Base-by-base conservation (phyloP, 2,113 vertebrate genomes). In the Nothocercus julius region DNA sequence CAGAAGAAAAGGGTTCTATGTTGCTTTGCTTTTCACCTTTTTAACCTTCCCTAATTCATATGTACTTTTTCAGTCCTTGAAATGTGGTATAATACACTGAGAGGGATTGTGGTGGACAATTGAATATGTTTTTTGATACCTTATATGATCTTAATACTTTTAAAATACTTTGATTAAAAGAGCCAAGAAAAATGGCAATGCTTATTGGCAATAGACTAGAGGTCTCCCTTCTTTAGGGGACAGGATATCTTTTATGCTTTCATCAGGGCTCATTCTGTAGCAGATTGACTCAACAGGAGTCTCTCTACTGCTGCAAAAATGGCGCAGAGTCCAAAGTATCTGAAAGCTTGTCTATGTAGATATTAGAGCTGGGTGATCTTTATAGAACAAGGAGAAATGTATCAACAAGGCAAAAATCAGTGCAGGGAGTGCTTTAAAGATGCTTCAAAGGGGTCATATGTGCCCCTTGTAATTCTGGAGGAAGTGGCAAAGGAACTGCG, bases 391-490 rank as follows among this genome's bases (percentile, higher is more conserved):
- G 13, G 11, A 38, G 1, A 2, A 67, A 42, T 4, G 9, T n/a
- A 38, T 42, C 30, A 27, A 42, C 1, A 51, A 8, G 3, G 2
- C 0, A 0, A 53, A 73, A 82, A 58, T 2, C 1, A 1, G 28
- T 17, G 25, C 18, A 22, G 62, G 14, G 10, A 10, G 61, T 27
- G 40, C 34, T 79, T 73, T 69, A 58, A 13, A 7, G 9, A 56
- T n/a, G 79, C 4, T 32, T 22, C 22, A 21, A 42, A 32, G 27
- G 56, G 38, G 42, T 20, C 0, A 0, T 34, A 30, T 0, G 0
- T 18, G 54, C 10, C 16, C 18, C 53, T 54, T 30, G 30, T 0
- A 3, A 25, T 64, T 68, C 42, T 25, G 13, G 51, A 64, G 30
- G 70, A 89, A 56, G 38, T 3, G 8, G 24, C 45, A 74, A 82